These are phyloP conservation scores for Sebastes trivittatus DNA, from an alignment of 2,797 vertebrate species.

Conservation along the genomic window DNA sequence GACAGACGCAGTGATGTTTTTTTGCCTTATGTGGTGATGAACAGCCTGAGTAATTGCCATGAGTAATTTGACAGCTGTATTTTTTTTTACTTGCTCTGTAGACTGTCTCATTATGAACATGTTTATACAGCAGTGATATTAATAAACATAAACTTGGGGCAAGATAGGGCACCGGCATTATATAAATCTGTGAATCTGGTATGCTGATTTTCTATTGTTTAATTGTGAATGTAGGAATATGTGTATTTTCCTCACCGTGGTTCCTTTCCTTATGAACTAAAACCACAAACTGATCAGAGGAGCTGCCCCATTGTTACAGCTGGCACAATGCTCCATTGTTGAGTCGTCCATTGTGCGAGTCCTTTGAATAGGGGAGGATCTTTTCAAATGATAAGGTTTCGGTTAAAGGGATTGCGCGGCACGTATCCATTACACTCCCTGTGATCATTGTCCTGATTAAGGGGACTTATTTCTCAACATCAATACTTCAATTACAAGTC, in stretches of 20 bases:
- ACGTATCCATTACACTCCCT: constrained; percentile 40
- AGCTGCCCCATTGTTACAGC: constrained; percentile 44
- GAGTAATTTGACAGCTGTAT: constrained; percentile 15
- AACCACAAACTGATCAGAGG: constrained; percentile 24
- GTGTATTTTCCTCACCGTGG: neutral
- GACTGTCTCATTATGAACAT: constrained; percentile 13
- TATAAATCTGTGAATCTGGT: constrained; percentile 22
- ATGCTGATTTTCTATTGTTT: constrained; percentile 18
- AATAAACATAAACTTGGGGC: constrained; percentile 25
- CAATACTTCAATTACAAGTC: constrained; percentile 73
- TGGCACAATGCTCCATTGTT: constrained; percentile 66
- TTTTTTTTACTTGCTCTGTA: neutral
- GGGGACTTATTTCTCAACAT: constrained; percentile 64
- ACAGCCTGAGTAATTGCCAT: constrained; percentile 18
- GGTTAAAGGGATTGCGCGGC: constrained; percentile 32
- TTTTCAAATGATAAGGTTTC: constrained; percentile 36
- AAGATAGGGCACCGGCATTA: constrained; percentile 6
- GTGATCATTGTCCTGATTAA: constrained; percentile 53
- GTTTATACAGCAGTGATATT: constrained; percentile 21
- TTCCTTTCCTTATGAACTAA: neutral
- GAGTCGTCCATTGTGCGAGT: constrained; percentile 28
- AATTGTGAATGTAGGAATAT: neutral
- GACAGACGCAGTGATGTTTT: neutral
- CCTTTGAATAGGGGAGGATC: constrained; percentile 21
- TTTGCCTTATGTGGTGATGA: constrained; percentile 8